Base-by-base conservation (phyloP, 2,113 vertebrate genomes). In the mouse (Mus musculus) region DNA sequence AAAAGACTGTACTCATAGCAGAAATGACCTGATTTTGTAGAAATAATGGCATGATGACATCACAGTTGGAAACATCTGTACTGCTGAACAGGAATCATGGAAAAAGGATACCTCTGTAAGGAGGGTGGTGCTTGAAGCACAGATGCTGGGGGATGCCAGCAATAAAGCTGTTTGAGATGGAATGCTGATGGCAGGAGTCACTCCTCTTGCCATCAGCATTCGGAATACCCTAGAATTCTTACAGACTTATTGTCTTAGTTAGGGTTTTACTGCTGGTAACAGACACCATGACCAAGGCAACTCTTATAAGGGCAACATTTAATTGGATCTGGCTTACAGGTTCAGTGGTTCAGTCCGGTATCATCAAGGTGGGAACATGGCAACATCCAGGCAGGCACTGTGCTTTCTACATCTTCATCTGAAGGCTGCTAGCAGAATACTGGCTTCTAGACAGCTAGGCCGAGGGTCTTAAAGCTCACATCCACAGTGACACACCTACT, bases 211-310 rank as follows among this genome's bases (percentile, higher is more conserved):
- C 33, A 82, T 95, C 17, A 80, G 78, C 10, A 26, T 94, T 94
- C 81, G 78, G 72, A 93, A 86, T 67, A 92, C n/a, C n/a, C 92
- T 92, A 52, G 12, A 93, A 95, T 90, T 88, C 91, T 71, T 85
- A 82, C 12, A 96, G 36, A 20, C 49, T 93, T 90, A 59, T 84
- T 11, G 26, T 65, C 63, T 65, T 28, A 28, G 10, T 28, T 30
- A 65, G 10, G 26, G 10, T 65, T 65, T 65, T 65, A 30, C 63
- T 65, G 63, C 22, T 65, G 24, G 24, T 8, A 65, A 26, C 63
- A 65, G 63, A 65, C 63, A 28, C 63, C 8, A 65, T 65, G 26
- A 65, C 26, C 63, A 65, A 65, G 63, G 10, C 26, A 65, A 65
- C 63, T 30, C 63, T 65, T 65, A 65, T 1, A 65, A 65, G 26